Evolutionary conservation across 2,888 invertebrate genomes (phyloP).

Genomic region (Listrodromus nycthemerus): DNA sequence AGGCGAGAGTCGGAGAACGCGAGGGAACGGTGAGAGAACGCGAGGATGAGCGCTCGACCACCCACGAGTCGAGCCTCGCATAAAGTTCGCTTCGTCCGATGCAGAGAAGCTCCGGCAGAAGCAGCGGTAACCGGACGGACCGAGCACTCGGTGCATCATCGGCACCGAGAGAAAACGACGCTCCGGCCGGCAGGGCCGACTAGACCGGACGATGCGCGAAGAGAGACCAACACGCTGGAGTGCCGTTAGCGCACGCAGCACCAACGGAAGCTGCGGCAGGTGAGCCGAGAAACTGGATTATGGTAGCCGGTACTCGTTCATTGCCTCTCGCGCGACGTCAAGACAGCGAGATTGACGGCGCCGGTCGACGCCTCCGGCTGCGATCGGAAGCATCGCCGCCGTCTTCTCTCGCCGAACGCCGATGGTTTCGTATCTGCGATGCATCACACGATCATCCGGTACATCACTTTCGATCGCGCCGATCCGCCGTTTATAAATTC

Average conservation of each 20-base stretch:
- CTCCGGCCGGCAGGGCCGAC: slow-evolving; percentile 70
- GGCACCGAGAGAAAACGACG: slow-evolving; percentile 51
- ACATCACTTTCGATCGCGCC: not conserved
- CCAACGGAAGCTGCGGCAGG: slow-evolving; percentile 41
- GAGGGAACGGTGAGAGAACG: slow-evolving; percentile 24
- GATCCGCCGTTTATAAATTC: no score
- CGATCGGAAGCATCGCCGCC: slow-evolving; percentile 50
- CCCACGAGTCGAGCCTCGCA: slow-evolving; percentile 74
- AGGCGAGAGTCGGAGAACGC: slow-evolving; percentile 64
- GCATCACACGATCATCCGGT: not conserved
- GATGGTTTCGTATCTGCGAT: not conserved
- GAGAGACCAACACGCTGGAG: slow-evolving; percentile 54
- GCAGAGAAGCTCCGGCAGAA: slow-evolving; percentile 27
- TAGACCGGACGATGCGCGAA: slow-evolving; percentile 72
- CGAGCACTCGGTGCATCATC: slow-evolving; percentile 45
- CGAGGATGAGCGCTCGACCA: slow-evolving; percentile 73
- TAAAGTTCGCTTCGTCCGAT: slow-evolving; percentile 63
- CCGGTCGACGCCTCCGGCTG: slow-evolving; percentile 66
- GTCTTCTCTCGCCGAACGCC: slow-evolving; percentile 33
- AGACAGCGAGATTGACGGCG: slow-evolving; percentile 65
- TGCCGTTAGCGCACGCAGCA: slow-evolving; percentile 42
- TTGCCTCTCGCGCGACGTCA: slow-evolving; percentile 66
- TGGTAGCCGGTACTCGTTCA: slow-evolving; percentile 65
- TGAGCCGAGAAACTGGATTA: slow-evolving; percentile 71
- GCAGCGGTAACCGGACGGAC: slow-evolving; percentile 8